A percentile compares a stretch with the other conserved stretches of the same genome.
phyloP scores from a whole-genome alignment of 2,797 vertebrate species.

The Capromys pilorides region DNA sequence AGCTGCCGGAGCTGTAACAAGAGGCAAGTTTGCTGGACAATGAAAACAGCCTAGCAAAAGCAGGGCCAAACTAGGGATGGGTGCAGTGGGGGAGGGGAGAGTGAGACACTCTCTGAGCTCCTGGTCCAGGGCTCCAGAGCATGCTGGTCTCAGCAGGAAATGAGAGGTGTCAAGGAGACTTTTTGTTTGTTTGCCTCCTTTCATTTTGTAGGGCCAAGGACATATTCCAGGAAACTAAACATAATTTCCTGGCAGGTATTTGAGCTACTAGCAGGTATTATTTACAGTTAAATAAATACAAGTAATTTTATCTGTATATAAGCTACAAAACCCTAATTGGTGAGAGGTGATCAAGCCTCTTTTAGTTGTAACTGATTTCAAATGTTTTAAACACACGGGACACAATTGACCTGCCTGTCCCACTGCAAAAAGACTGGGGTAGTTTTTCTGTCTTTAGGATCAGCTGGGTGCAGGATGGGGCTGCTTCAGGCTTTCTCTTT shows the following conservation, averaged over 20 bases:
- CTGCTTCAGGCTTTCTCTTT: neutral
- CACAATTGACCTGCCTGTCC: neutral
- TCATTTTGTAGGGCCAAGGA: conserved; percentile 81
- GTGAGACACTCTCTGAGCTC: neutral
- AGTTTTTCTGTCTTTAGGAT: neutral
- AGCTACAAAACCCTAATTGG: conserved; percentile 60
- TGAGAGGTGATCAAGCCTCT: neutral
- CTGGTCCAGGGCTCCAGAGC: neutral
- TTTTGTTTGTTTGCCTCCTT: conserved; percentile 76
- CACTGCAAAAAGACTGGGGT: neutral
- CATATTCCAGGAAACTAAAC: conserved; percentile 80
- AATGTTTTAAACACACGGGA: neutral
- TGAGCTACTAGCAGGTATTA: conserved; percentile 80
- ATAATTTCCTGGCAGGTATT: conserved; percentile 81
- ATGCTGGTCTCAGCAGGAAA: neutral
- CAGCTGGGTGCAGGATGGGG: neutral
- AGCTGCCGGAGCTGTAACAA: neutral
- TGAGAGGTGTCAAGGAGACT: neutral
- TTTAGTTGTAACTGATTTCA: neutral
- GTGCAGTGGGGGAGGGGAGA: neutral
- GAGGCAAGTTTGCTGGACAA: neutral
- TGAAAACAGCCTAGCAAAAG: neutral
- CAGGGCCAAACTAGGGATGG: neutral
- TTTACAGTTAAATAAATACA: conserved; percentile 84
- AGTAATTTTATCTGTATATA: conserved; percentile 76